A percentile compares a stretch with the other conserved stretches of the same genome.
These are phyloP conservation scores for Dromaius novaehollandiae DNA, from an alignment of 2,113 vertebrate genomes.

Conservation along the genomic window DNA sequence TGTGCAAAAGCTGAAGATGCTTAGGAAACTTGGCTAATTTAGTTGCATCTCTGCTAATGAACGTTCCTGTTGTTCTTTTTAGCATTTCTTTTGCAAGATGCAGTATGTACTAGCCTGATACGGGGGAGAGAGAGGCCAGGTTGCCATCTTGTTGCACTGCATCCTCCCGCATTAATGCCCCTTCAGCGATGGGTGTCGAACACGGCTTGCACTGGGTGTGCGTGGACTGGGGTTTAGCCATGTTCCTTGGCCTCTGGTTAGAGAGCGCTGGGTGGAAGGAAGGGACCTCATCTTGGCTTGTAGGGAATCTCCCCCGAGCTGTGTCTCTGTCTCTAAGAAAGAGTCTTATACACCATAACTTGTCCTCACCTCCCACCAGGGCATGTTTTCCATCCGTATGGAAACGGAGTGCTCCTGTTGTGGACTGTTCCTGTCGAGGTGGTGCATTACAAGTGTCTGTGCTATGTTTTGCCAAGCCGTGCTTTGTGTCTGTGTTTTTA, in stretches of 20 bases:
- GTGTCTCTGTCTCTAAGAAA: neutral
- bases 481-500: neutral
- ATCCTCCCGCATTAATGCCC: too few species aligned
- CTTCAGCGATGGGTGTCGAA: neutral
- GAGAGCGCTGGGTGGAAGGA: neutral
- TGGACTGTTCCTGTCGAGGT: too few species aligned
- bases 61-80: neutral
- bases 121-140: too few species aligned
- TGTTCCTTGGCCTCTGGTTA: neutral
- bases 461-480: neutral
- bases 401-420: fast-evolving
- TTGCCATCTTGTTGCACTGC: too few species aligned
- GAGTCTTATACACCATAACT: neutral
- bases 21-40: neutral
- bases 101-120: neutral
- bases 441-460: neutral
- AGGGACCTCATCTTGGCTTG: fast-evolving
- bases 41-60: neutral
- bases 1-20: neutral
- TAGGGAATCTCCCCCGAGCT: neutral
- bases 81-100: neutral
- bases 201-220: neutral
- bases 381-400: neutral
- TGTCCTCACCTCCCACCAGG: neutral
- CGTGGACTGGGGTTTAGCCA: neutral